Evolutionary conservation across 2,797 vertebrate species (phyloP), one percentile per base, ranked within the genome.

Genomic region (Enteromius mattozi): DNA sequence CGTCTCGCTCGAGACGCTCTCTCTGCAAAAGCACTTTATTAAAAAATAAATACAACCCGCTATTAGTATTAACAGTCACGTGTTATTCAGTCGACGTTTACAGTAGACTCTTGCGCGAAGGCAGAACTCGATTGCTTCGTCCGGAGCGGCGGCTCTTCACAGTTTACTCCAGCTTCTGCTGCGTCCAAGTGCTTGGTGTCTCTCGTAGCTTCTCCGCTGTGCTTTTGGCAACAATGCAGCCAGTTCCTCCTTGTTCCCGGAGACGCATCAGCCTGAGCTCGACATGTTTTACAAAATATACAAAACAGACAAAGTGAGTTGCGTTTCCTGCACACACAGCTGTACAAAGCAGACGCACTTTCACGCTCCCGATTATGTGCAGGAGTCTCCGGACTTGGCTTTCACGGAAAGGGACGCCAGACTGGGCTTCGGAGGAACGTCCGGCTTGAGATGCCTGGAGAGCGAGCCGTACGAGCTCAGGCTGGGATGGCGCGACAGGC

Each of bases 31-130:
- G 94, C 96, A 96, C 94, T 95, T 96, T 91, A 94, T 94, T 94
- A 97, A 95, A 96, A 97, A 99, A 99, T 99, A 99, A 99, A 99
- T 99, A 99, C 97, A 94, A 97, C 94, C 94, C 96, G 96, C 97
- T 98, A 98, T 95, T 98, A 96, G 94, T 94, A 95, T 97, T 97
- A 99, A 97, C 95, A 97, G 97, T 98, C 97, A 96, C 91, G 85
- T 95, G 96, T 96, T 96, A 97, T 97, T 97, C 92, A 96, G 95
- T 97, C 96, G 96, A 96, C 96, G 96, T 95, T 96, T 86, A 95
- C 94, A 94, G 93, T 95, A 96, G 96, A 95, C 91, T 92, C 93
- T 92, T 91, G 89, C 91, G 90, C 95, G 94, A 94, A 91, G 94
- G 90, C 7, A 92, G 95, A 95, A 94, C 95, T 94, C 92, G 93